Evolutionary conservation across 2,888 invertebrate species (phyloP).

Genomic region (Xanthorhoe designata): DNA sequence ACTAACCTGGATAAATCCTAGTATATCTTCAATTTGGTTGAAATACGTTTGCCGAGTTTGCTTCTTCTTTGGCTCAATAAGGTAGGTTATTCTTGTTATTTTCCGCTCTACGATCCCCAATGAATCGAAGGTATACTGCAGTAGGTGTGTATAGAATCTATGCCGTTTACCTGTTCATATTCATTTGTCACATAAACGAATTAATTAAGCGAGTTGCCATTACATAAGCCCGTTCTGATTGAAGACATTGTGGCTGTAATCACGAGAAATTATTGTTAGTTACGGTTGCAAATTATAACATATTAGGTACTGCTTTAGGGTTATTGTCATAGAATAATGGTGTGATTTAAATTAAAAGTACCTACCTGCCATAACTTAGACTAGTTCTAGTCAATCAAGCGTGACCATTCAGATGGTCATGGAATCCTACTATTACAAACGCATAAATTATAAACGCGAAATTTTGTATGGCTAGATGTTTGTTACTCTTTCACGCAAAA

Average conservation of each 20-base stretch:
- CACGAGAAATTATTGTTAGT: conserved; percentile 29
- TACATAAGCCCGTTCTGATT: conserved; percentile 35
- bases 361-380: neutral
- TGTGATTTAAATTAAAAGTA: neutral
- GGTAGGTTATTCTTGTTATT: conserved; percentile 4
- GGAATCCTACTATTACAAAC: no score
- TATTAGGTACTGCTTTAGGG: conserved; percentile 13
- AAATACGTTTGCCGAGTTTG: neutral
- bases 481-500: no score
- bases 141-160: conserved; percentile 5
- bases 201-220: conserved; percentile 30
- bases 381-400: neutral
- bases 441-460: no score
- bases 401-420: neutral
- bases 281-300: conserved; percentile 27
- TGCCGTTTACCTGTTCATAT: conserved; percentile 13
- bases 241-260: conserved; percentile 31
- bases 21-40: neutral
- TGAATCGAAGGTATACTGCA: conserved; percentile 6
- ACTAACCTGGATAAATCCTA: neutral
- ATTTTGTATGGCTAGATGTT: no score
- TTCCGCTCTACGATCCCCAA: conserved; percentile 10
- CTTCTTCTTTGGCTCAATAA: conserved; percentile 1
- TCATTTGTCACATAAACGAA: conserved; percentile 28
- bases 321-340: conserved; percentile 19